Percentiles rank a stretch among this genome's conserved stretches.
These are phyloP conservation scores for Lucilia sericata DNA, from an alignment of 1,140 invertebrate species.

Conservation along the genomic window DNA sequence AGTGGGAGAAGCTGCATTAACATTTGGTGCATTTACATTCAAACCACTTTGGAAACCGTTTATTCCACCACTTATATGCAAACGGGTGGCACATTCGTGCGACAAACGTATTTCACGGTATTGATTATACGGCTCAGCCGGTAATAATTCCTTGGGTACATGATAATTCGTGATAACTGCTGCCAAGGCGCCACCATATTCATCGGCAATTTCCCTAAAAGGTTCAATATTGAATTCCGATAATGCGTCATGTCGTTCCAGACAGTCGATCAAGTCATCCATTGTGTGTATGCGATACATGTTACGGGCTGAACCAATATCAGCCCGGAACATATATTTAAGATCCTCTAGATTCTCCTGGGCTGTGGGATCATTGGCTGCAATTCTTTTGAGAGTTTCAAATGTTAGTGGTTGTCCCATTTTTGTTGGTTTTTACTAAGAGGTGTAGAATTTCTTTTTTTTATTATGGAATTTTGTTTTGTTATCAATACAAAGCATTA, in stretches of 20 bases:
- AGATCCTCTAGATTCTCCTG: slow-evolving; percentile 51
- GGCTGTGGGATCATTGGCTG: slow-evolving; percentile 15
- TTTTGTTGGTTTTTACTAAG: too few relatives aligned
- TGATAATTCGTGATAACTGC: slow-evolving; percentile 50
- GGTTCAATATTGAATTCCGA: slow-evolving; percentile 55
- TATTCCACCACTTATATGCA: background rate
- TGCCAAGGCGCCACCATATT: slow-evolving; percentile 32
- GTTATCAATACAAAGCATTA: too few relatives aligned
- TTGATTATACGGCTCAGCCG: slow-evolving; percentile 39
- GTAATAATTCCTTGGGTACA: background rate
- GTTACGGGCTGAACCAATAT: slow-evolving; percentile 54
- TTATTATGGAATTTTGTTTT: too few relatives aligned
- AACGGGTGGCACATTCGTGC: background rate
- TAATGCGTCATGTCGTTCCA: slow-evolving; percentile 55
- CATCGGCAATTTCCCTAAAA: slow-evolving; percentile 45
- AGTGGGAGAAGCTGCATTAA: background rate
- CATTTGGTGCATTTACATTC: background rate
- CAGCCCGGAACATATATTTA: slow-evolving; percentile 49
- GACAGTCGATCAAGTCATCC: slow-evolving; percentile 56
- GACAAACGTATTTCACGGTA: slow-evolving; percentile 52
- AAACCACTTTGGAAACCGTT: background rate
- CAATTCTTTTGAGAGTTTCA: slow-evolving; percentile 57
- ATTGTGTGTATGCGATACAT: slow-evolving; percentile 51
- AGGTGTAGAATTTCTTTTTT: too few relatives aligned
- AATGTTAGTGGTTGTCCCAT: slow-evolving; percentile 47